Evolutionary conservation across 1,140 invertebrate genomes (phyloP).

Genomic region (Drosophila elegans): DNA sequence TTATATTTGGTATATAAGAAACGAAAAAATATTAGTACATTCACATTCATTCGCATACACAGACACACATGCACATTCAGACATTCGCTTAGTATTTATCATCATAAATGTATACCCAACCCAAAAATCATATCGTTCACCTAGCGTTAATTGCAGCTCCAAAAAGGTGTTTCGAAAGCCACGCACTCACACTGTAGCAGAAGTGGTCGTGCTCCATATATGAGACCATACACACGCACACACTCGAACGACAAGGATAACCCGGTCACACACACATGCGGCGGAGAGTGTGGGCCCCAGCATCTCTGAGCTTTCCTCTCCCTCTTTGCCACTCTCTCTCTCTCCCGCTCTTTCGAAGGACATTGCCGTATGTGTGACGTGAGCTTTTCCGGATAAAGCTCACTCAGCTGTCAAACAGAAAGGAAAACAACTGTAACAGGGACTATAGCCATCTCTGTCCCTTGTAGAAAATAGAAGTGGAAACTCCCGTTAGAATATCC

Average conservation of each 20-base stretch:
- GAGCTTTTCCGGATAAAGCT: conserved; percentile 44
- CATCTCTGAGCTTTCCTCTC: conserved; percentile 27
- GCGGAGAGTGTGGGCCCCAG: conserved; percentile 39
- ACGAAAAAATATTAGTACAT: conserved; percentile 43
- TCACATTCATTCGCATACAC: conserved; percentile 22
- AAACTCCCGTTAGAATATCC: conserved; percentile 22
- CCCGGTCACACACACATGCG: conserved; percentile 55
- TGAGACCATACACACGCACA: conserved; percentile 15
- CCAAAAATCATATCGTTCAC: conserved; percentile 35
- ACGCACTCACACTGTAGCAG: conserved; percentile 34
- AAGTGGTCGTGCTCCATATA: conserved; percentile 47
- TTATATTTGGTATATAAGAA: conserved; percentile 25
- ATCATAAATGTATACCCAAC: conserved; percentile 14
- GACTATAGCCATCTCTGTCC: conserved; percentile 26
- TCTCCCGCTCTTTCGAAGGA: conserved; percentile 26
- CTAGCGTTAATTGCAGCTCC: conserved; percentile 48
- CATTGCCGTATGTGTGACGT: neutral
- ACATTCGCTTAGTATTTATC: conserved; percentile 30
- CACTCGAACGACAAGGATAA: conserved; percentile 45
- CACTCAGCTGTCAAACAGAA: conserved; percentile 28
- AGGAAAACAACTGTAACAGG: conserved; percentile 17
- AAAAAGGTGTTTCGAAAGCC: conserved; percentile 16
- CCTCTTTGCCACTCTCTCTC: conserved; percentile 1
- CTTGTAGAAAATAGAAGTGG: conserved; percentile 6
- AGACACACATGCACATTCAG: neutral